Percentiles rank a stretch among this genome's conserved stretches.
These are phyloP conservation scores for Apis cerana DNA, from an alignment of 1,140 invertebrate species.

Conservation along the genomic window DNA sequence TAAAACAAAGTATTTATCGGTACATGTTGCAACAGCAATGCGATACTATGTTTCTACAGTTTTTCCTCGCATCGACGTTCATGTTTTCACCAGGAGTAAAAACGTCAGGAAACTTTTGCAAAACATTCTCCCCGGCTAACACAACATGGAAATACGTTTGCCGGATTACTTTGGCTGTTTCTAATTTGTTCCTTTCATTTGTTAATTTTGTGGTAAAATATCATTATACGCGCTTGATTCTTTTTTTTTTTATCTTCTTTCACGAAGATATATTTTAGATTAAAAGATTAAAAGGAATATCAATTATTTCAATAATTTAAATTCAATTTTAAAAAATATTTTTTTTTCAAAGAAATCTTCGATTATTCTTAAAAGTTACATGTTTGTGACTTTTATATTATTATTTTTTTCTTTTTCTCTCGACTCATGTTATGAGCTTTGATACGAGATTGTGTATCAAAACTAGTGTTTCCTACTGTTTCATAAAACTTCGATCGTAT, in stretches of 20 bases:
- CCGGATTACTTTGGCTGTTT: not conserved
- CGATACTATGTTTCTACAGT: slow-evolving; percentile 4
- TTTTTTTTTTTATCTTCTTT: not conserved
- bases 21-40: not conserved
- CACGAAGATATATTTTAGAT: no score
- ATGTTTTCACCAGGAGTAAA: slow-evolving; percentile 4
- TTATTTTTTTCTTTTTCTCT: not conserved
- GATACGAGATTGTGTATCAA: not conserved
- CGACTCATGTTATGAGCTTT: not conserved
- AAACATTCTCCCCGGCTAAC: not conserved
- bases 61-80: slow-evolving; percentile 10
- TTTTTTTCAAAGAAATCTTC: no score
- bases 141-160: not conserved
- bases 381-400: not conserved
- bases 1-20: slow-evolving; percentile 32
- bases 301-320: no score
- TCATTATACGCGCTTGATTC: no score
- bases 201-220: not conserved
- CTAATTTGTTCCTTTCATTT: not conserved
- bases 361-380: not conserved
- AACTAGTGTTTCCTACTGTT: slow-evolving; percentile 11
- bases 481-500: slow-evolving; percentile 21
- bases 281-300: no score
- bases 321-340: no score
- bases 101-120: slow-evolving; percentile 22